A percentile compares a stretch with the other conserved stretches of the same genome.
These are phyloP conservation scores for Harpegnathos saltator DNA, from an alignment of 1,140 invertebrate genomes.

Conservation along the genomic window DNA sequence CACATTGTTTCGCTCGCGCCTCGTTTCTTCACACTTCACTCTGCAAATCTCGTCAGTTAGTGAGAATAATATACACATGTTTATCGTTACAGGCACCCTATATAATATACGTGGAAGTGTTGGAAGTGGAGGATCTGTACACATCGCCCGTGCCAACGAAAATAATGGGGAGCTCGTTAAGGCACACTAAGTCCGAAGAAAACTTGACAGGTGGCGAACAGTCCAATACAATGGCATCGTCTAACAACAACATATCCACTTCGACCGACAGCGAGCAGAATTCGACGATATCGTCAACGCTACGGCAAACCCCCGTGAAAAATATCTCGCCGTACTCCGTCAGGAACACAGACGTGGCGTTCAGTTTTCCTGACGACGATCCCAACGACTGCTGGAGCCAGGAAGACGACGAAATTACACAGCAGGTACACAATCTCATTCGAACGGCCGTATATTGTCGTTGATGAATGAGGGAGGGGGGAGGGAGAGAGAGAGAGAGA, in stretches of 20 bases:
- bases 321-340: slow-evolving; percentile 73
- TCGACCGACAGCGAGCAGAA: slow-evolving; percentile 76
- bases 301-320: slow-evolving; percentile 82
- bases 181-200: slow-evolving; percentile 98
- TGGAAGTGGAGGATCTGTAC: slow-evolving; percentile 96
- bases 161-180: slow-evolving; percentile 91
- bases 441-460: neutral
- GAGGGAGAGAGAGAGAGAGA: no score
- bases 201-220: slow-evolving; percentile 89
- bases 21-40: neutral
- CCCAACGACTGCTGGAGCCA: slow-evolving; percentile 95
- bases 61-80: slow-evolving; percentile 21
- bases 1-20: no score
- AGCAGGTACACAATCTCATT: slow-evolving; percentile 86
- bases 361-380: slow-evolving; percentile 87
- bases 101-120: slow-evolving; percentile 98
- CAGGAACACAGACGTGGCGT: slow-evolving; percentile 80
- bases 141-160: slow-evolving; percentile 92
- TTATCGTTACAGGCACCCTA: slow-evolving; percentile 93
- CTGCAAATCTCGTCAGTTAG: neutral
- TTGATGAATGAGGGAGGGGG: no score
- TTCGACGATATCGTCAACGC: slow-evolving; percentile 65
- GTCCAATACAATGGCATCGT: slow-evolving; percentile 79
- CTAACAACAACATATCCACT: slow-evolving; percentile 73
- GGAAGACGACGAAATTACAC: slow-evolving; percentile 97